Conservation (phyloP, 2,888 invertebrate species). For the Sinotaia quadrata region DNA sequence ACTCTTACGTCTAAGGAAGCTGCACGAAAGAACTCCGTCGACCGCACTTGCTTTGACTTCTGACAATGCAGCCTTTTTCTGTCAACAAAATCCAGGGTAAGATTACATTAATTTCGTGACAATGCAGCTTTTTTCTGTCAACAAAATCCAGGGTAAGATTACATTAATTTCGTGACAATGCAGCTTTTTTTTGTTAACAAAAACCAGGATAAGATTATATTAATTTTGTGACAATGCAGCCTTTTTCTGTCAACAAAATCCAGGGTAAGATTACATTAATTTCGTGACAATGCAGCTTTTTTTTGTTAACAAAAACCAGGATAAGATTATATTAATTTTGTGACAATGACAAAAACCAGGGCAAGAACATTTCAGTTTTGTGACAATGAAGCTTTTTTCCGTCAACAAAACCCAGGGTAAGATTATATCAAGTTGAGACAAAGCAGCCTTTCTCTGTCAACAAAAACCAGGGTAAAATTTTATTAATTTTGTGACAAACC, state of each 20-base stretch:
- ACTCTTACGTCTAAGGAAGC: conserved; percentile 35
- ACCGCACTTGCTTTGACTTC: conserved; percentile 30
- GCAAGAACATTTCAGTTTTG: too few relatives aligned
- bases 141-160: too few relatives aligned
- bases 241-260: conserved; percentile 25
- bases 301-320: too few relatives aligned
- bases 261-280: too few relatives aligned
- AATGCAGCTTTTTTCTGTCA: conserved; percentile 37
- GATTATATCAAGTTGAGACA: too few relatives aligned
- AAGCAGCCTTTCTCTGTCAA: conserved; percentile 34
- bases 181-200: conserved; percentile 33
- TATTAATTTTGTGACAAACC: too few relatives aligned
- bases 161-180: too few relatives aligned
- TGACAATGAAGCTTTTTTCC: conserved; percentile 37
- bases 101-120: too few relatives aligned
- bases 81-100: neutral
- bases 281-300: too few relatives aligned
- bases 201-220: too few relatives aligned
- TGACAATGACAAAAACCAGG: too few relatives aligned
- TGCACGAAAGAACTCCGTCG: conserved; percentile 43
- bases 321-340: neutral
- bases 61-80: conserved; percentile 38
- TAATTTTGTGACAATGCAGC: conserved; percentile 39
- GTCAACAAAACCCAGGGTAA: conserved; percentile 1
- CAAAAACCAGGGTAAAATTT: too few relatives aligned